These are phyloP conservation scores for Lissonota sp. DNA, from an alignment of 2,888 invertebrate species.

Conservation along the genomic window DNA sequence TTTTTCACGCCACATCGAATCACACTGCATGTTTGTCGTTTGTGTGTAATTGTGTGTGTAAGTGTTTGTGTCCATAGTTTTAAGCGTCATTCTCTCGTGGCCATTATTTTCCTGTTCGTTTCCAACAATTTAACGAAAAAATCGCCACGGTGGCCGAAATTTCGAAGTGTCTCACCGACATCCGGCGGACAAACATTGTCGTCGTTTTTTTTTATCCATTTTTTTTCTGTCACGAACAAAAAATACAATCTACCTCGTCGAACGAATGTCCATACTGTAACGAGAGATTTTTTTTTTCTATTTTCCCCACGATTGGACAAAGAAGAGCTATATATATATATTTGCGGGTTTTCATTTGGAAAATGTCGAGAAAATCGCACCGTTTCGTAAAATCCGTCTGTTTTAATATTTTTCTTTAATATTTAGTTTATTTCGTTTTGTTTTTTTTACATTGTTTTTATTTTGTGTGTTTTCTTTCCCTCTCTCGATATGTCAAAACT, in stretches of 20 bases:
- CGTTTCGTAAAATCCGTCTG: constrained; percentile 8
- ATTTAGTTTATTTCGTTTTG: constrained; percentile 33
- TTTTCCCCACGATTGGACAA: constrained; percentile 15
- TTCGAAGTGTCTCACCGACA: not conserved
- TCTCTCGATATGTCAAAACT: constrained; percentile 52
- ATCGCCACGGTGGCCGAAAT: constrained; percentile 5
- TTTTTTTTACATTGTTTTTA: constrained; percentile 27
- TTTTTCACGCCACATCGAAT: constrained; percentile 12
- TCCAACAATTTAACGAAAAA: constrained; percentile 21
- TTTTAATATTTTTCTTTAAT: constrained; percentile 18
- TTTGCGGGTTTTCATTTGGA: not conserved
- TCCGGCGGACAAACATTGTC: not conserved
- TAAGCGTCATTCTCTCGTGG: not conserved
- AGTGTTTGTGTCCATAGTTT: constrained; percentile 13
- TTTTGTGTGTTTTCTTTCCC: constrained; percentile 16
- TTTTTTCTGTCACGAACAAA: constrained; percentile 2
- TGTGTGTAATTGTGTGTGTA: constrained; percentile 23
- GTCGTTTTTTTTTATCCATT: constrained; percentile 5
- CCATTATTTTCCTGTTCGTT: not conserved
- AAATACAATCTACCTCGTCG: constrained; percentile 25
- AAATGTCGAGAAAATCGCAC: not conserved
- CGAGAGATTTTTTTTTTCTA: not conserved
- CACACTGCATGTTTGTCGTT: constrained; percentile 7
- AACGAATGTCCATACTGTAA: constrained; percentile 12
- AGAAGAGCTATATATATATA: too few species aligned